Evolutionary conservation across 2,797 vertebrate species (phyloP).

Genomic region (Gymnoscopelus microlampas): DNA sequence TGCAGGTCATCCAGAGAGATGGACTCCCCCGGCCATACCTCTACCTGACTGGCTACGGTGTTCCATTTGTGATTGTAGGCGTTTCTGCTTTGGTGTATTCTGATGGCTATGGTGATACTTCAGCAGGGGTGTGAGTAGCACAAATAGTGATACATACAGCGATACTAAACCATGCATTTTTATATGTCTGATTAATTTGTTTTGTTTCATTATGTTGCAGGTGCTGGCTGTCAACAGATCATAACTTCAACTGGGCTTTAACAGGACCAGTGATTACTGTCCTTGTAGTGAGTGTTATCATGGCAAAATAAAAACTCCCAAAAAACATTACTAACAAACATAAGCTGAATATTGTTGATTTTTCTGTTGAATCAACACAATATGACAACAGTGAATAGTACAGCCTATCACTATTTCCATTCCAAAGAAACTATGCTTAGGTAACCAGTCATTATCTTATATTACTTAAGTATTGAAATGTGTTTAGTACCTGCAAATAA

Average conservation of each 20-base stretch:
- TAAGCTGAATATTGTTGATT: no score
- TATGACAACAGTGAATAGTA: no score
- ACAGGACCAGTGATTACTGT: constrained; percentile 67
- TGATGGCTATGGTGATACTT: constrained; percentile 73
- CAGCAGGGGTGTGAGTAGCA: constrained; percentile 55
- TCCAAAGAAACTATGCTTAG: no score
- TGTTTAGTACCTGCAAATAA: no score
- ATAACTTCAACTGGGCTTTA: constrained; percentile 71
- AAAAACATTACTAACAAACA: no score
- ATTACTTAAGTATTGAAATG: no score
- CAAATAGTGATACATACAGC: neutral
- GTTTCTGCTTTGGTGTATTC: constrained; percentile 71
- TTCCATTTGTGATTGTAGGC: constrained; percentile 77
- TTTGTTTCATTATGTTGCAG: constrained; percentile 40
- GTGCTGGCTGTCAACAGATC: constrained; percentile 69
- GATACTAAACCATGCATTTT: no score
- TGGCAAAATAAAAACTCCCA: no score
- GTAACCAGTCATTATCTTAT: no score
- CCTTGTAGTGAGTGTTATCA: constrained; percentile 59
- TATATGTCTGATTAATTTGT: neutral
- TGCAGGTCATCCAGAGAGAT: constrained; percentile 76
- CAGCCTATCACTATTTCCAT: no score
- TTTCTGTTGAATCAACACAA: no score
- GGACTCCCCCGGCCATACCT: constrained; percentile 70
- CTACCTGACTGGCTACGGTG: constrained; percentile 77